A percentile compares a stretch with the other conserved stretches of the same genome.
These are phyloP conservation scores for Ivindomyrus marchei DNA, from an alignment of 2,113 vertebrate species.

Conservation along the genomic window DNA sequence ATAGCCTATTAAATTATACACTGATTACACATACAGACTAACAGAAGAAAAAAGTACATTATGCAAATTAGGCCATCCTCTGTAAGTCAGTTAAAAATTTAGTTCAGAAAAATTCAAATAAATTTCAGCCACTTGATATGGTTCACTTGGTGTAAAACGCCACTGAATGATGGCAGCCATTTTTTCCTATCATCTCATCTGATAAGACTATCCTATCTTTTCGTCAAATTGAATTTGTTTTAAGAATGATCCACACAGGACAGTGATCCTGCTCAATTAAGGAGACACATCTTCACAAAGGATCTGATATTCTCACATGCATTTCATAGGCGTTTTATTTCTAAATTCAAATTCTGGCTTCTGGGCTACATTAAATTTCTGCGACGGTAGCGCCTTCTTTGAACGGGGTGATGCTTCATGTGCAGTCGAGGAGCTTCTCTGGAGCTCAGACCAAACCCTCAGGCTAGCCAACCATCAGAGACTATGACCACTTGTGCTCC, in stretches of 20 bases:
- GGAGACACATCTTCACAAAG: neutral
- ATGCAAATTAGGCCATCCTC: neutral
- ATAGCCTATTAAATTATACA: neutral
- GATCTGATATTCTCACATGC: slow-evolving; percentile 26
- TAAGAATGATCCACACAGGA: neutral
- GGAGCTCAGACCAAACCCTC: neutral
- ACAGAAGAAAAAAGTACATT: neutral
- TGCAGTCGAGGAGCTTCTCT: neutral
- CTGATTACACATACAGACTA: neutral
- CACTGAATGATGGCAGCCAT: neutral
- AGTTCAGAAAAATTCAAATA: neutral
- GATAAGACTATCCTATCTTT: neutral
- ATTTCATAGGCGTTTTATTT: neutral
- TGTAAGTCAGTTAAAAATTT: neutral
- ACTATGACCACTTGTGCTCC: slow-evolving; percentile 54
- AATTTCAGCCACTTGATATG: neutral
- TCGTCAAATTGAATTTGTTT: neutral
- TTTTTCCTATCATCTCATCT: neutral
- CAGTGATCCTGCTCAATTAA: neutral
- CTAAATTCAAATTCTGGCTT: neutral
- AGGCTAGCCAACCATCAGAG: slow-evolving; percentile 35
- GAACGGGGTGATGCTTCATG: neutral
- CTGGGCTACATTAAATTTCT: neutral
- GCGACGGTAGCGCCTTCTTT: neutral
- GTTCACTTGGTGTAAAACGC: neutral